Evolutionary conservation across 2,888 invertebrate genomes (phyloP).

Genomic region (Tetranychus truncatus): DNA sequence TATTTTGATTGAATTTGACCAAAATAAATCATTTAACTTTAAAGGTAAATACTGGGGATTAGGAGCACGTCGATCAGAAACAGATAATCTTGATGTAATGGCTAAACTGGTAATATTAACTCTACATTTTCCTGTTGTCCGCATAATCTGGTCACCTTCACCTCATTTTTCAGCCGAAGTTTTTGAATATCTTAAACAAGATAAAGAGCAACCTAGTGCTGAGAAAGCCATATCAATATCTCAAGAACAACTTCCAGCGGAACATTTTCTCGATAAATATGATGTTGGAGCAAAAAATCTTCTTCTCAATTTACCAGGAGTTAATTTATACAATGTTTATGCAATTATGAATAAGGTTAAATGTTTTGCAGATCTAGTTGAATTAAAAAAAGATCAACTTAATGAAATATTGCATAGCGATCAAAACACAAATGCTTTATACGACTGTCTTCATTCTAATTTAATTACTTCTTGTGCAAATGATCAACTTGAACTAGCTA

Average conservation of each 20-base stretch:
- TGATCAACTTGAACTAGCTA: neutral
- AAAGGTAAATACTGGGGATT: conserved; percentile 42
- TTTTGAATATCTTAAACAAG: conserved; percentile 83
- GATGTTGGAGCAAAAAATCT: conserved; percentile 40
- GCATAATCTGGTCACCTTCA: conserved; percentile 87
- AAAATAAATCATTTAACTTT: conserved; percentile 70
- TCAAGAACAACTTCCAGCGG: conserved; percentile 16
- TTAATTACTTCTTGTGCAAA: conserved; percentile 1
- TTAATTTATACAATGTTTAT: conserved; percentile 65
- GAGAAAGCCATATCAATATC: conserved; percentile 35
- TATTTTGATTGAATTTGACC: conserved; percentile 85
- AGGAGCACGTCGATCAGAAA: neutral
- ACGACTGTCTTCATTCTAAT: conserved; percentile 31
- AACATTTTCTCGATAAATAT: conserved; percentile 17
- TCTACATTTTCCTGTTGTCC: conserved; percentile 75
- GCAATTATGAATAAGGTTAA: conserved; percentile 52
- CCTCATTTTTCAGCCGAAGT: conserved; percentile 88
- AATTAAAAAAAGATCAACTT: conserved; percentile 45
- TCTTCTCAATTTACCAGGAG: conserved; percentile 66
- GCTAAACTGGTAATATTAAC: conserved; percentile 79
- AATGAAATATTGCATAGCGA: conserved; percentile 47
- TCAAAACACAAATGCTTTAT: conserved; percentile 32
- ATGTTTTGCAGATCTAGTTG: conserved; percentile 41
- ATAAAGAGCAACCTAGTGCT: conserved; percentile 52
- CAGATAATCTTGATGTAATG: conserved; percentile 43